These are phyloP conservation scores for Sebastes dallii DNA, from an alignment of 2,797 vertebrate species.

Conservation along the genomic window DNA sequence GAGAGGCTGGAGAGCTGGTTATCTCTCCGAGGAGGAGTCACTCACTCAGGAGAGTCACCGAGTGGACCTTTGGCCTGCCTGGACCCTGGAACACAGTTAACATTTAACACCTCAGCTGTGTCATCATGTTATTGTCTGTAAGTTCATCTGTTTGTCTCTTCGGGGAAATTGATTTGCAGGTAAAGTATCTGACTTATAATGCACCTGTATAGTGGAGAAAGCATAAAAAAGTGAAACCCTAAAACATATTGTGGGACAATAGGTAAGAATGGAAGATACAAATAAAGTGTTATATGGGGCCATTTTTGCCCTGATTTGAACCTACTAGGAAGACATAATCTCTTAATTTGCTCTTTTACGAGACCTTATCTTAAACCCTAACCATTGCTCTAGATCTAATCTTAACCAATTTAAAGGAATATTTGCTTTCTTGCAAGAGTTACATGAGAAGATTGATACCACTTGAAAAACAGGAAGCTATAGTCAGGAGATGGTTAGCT, in stretches of 20 bases:
- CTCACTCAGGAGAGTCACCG: constrained; percentile 5
- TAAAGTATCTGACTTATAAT: background rate
- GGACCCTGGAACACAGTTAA: constrained; percentile 71
- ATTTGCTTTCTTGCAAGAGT: background rate
- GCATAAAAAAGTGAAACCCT: background rate
- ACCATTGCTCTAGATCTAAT: background rate
- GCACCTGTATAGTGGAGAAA: background rate
- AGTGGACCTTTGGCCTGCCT: constrained; percentile 69
- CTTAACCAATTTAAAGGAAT: background rate
- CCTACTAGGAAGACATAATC: background rate
- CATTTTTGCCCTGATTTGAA: background rate
- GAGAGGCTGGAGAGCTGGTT: constrained; percentile 38
- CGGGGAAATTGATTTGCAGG: background rate
- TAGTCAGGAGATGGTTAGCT: background rate
- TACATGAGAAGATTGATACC: background rate
- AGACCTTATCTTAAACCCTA: background rate
- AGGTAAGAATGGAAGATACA: background rate
- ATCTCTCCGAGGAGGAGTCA: constrained; percentile 55
- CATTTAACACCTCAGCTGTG: constrained; percentile 75
- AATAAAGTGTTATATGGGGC: background rate
- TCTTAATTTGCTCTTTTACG: background rate
- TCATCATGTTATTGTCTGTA: constrained; percentile 44
- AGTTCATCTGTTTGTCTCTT: background rate
- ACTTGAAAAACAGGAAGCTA: background rate
- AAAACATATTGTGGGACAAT: background rate